Base-by-base conservation (phyloP, 2,888 invertebrate genomes). In the Pachymerium ferrugineum region DNA sequence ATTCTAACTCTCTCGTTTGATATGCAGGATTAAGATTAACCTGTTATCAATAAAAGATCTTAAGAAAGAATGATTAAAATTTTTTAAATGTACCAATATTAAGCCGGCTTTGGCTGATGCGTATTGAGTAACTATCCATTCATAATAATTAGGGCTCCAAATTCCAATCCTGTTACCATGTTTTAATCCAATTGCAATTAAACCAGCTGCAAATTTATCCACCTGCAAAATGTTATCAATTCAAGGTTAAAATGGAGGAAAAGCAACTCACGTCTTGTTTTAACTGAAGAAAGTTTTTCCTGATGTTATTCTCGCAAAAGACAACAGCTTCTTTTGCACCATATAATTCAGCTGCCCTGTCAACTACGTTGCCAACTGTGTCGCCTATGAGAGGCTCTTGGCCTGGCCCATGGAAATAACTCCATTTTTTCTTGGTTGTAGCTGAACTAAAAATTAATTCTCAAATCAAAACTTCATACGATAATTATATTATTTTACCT, bases 1-100 rank as follows among this genome's bases (percentile, higher is more conserved):
- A 91, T 70, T 88, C 85, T 0, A 94, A 78, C 80, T 95, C 94
- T 10, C 83, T 81, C 0, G 85, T 83, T 80, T 88, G 87, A 80
- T 90, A 92, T 0, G 87, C 87, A 0, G 93, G 89, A 81, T 95
- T 94, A 30, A 94, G 85, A 74, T 88, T 89, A 10, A 91, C 92
- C 85, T 89, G 81, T 35, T n/a, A n/a, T n/a, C n/a, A n/a, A n/a
- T n/a, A n/a, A n/a, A n/a, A n/a, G n/a, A n/a, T n/a, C n/a, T n/a
- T n/a, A 74, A 33, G 31, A 72, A 74, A 69, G 30, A 31, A 70
- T 35, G 12, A 35, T 35, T 35, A 35, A 35, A 35, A 35, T 12
- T n/a, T n/a, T n/a, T 14, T 22, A 68, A 25, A 76, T 82, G 82
- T 81, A 91, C 92, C 81, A 90, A 83, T 30, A 90, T 84, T 1